These are phyloP conservation scores for Tolmerus cingulatus DNA, from an alignment of 2,888 invertebrate species.

Conservation along the genomic window DNA sequence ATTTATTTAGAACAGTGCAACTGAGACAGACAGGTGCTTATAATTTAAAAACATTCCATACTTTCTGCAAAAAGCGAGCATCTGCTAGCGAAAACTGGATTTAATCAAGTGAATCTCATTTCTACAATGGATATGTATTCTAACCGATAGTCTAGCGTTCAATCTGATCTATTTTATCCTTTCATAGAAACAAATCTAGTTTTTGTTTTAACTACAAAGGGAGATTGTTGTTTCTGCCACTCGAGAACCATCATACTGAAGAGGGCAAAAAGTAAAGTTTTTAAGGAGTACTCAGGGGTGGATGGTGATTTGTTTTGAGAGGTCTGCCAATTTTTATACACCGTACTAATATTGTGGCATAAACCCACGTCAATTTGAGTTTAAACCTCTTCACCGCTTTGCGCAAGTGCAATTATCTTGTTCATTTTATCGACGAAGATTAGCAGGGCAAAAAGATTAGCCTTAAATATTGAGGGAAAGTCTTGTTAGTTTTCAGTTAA, in stretches of 20 bases:
- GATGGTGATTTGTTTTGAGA: neutral
- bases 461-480: neutral
- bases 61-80: neutral
- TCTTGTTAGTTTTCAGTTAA: neutral
- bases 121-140: neutral
- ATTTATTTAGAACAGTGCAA: neutral
- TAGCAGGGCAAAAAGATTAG: neutral
- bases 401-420: neutral
- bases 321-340: neutral
- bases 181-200: neutral
- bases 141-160: neutral
- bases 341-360: neutral
- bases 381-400: neutral
- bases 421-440: neutral
- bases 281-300: neutral
- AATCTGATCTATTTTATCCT: neutral
- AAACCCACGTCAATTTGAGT: neutral
- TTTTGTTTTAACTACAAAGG: neutral
- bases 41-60: neutral
- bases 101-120: neutral
- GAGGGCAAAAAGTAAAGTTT: neutral
- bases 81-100: neutral
- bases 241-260: neutral
- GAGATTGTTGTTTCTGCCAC: neutral
- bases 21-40: neutral